Base-by-base conservation (phyloP, 2,888 invertebrate species). In the Philhelius pedissequus region DNA sequence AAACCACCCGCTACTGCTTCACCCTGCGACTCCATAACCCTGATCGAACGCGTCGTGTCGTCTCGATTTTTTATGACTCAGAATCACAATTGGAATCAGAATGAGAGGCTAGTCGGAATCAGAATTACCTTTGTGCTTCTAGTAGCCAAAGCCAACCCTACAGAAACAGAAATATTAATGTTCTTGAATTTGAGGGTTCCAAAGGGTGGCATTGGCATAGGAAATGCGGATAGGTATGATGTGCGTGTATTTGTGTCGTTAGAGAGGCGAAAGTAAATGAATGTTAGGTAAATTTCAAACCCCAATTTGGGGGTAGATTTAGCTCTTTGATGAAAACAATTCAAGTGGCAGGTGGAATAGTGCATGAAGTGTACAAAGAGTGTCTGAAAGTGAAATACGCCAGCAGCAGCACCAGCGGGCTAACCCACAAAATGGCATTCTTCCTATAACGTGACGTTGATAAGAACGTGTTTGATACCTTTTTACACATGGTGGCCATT, bases 381-480 rank as follows among this genome's bases (percentile, higher is more conserved):
- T 64, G 18, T 64, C 11, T 43, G 45, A 43, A 27, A 45, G 13
- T 64, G 56, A 56, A 56, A 56, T 35, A 56, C 35, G 56, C 56
- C 56, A 64, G 7, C 48, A 60, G 13, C 32, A 54, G 7, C 22
- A 22, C 22, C 13, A 66, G 9, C 43, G 66, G 35, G 38, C 52
- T 13, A 48, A 48, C 77, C 62, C 54, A 56, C 56, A 68, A 56
- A 62, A 58, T 52, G 43, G 27, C 48, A 62, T 62, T 64, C 38
- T 40, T 15, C 45, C 32, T 66, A n/a, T n/a, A 58, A 81, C 64
- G 52, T 81, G 80, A 56, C 69, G 74, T 68, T 64, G 73, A 69
- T 78, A 74, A 74, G 74, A 83, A 66, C 79, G 74, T 70, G 69
- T 75, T 83, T 79, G 64, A 83, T 75, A 79, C 73, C 60, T 58